Evolutionary conservation across 2,113 vertebrate genomes (phyloP).

Genomic region (Illadopsis cleaveri): DNA sequence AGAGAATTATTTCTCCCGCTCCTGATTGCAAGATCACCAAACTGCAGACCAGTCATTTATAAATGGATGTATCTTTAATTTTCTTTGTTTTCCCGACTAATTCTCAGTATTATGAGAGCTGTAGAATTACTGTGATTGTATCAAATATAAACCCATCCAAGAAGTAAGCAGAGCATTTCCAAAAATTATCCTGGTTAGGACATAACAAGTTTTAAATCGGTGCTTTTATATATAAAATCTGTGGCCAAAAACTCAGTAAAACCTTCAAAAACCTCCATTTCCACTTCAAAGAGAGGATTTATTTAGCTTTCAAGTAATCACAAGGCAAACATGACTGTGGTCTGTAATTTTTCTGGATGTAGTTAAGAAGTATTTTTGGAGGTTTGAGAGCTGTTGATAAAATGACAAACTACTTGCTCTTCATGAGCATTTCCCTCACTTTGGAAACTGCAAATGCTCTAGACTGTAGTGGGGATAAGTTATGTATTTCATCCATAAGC

Average conservation of each 20-base stretch:
- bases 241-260: slow-evolving; percentile 26
- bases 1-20: background rate
- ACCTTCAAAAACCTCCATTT: background rate
- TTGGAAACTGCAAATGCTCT: background rate
- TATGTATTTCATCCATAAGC: background rate
- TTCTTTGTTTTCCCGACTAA: background rate
- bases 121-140: slow-evolving; percentile 36
- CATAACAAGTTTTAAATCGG: background rate
- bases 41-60: background rate
- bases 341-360: slow-evolving; percentile 62
- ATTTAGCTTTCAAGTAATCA: slow-evolving; percentile 66
- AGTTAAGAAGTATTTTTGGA: slow-evolving; percentile 57
- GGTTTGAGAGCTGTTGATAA: slow-evolving; percentile 53
- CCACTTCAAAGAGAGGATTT: slow-evolving; percentile 55
- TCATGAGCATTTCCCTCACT: background rate
- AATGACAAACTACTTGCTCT: slow-evolving; percentile 24
- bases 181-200: background rate
- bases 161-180: slow-evolving; percentile 25
- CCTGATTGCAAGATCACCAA: background rate
- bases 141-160: background rate
- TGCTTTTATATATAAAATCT: slow-evolving; percentile 49
- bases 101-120: background rate
- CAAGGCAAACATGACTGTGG: slow-evolving; percentile 48
- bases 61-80: background rate
- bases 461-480: background rate